Evolutionary conservation across 1,140 invertebrate species (phyloP).

Genomic region (Galendromus occidentalis): DNA sequence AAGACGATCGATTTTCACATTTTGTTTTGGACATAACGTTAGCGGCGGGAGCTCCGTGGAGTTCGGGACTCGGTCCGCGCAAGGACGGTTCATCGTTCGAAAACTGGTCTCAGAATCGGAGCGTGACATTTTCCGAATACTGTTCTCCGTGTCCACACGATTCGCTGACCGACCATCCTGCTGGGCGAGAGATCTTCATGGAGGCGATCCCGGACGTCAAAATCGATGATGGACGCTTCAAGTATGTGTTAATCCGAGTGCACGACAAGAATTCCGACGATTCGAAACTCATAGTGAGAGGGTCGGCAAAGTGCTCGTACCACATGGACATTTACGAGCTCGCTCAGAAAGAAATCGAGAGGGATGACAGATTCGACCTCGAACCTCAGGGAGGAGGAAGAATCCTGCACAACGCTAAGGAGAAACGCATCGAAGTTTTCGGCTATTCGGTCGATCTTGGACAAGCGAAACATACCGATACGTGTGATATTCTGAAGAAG

Average conservation of each 20-base stretch:
- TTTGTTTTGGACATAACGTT: too few relatives aligned
- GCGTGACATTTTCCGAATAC: too few relatives aligned
- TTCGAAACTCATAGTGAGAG: slow-evolving; percentile 10
- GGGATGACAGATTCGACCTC: not conserved
- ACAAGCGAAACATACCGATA: not conserved
- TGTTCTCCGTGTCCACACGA: too few relatives aligned
- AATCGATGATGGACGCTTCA: slow-evolving; percentile 13
- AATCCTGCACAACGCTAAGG: slow-evolving; percentile 8
- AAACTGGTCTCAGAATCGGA: too few relatives aligned
- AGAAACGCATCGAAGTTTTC: slow-evolving; percentile 11
- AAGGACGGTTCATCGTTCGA: too few relatives aligned
- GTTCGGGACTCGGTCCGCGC: too few relatives aligned
- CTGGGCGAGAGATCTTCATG: too few relatives aligned
- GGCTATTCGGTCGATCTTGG: slow-evolving; percentile 14
- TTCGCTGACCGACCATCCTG: too few relatives aligned
- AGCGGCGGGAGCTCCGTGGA: too few relatives aligned
- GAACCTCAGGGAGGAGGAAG: not conserved
- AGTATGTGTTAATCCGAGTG: slow-evolving; percentile 12
- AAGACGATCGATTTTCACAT: too few relatives aligned
- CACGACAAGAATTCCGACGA: not conserved
- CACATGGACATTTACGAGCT: slow-evolving; percentile 7
- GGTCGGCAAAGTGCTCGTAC: not conserved
- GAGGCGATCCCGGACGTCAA: slow-evolving; percentile 11
- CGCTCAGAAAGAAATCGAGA: slow-evolving; percentile 3
- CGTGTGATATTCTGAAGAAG: slow-evolving; percentile 3